Conservation (phyloP, 2,797 vertebrate genomes). For the Bothrops alternatus region DNA sequence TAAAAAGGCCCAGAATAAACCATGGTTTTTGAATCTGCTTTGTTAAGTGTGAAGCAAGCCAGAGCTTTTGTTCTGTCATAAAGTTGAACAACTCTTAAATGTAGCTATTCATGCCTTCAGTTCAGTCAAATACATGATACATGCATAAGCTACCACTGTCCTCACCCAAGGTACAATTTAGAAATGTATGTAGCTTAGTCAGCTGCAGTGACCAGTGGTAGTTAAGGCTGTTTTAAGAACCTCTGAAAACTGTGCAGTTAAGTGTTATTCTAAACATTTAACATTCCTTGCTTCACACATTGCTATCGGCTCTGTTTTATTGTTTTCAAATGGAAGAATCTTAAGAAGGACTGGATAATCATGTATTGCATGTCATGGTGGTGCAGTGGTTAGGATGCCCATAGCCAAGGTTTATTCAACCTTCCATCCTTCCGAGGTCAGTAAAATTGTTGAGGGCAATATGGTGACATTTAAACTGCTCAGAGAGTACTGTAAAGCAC, state of each 20-base stretch:
- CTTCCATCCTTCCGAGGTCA: neutral
- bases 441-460: neutral
- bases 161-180: neutral
- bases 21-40: neutral
- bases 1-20: neutral
- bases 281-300: neutral
- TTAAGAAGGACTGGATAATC: neutral
- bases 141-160: neutral
- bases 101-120: neutral
- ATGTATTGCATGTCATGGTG: neutral
- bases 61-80: neutral
- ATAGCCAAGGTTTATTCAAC: neutral
- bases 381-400: neutral
- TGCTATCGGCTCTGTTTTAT: neutral
- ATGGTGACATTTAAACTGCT: neutral
- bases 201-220: neutral
- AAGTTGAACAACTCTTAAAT: neutral
- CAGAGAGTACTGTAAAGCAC: neutral
- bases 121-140: neutral
- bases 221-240: neutral
- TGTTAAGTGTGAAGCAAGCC: neutral
- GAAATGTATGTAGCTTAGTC: neutral
- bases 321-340: neutral
- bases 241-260: neutral
- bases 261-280: neutral